Evolutionary conservation across 2,888 invertebrate genomes (phyloP).

Genomic region (Ectemnius cavifrons): DNA sequence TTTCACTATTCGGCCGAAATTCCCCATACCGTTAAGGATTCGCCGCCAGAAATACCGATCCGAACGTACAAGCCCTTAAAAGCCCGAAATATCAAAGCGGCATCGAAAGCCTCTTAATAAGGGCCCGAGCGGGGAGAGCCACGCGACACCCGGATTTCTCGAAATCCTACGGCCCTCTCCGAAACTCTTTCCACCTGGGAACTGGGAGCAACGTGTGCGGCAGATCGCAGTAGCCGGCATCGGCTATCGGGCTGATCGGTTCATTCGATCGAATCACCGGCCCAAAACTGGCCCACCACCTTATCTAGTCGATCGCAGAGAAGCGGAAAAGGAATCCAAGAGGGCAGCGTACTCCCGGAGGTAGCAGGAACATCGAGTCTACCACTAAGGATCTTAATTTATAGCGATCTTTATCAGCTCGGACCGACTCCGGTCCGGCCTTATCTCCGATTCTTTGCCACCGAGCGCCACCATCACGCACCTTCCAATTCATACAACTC

Average conservation of each 20-base stretch:
- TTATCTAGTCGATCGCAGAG: constrained; percentile 44
- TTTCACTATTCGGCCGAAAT: neutral
- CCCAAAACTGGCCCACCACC: constrained; percentile 25
- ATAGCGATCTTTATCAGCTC: constrained; percentile 53
- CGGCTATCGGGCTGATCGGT: constrained; percentile 34
- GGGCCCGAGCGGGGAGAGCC: constrained; percentile 12
- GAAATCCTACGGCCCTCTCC: too few relatives aligned
- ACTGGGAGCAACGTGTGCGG: neutral
- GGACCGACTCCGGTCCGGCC: constrained; percentile 32
- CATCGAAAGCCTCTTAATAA: neutral
- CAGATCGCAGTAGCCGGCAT: neutral
- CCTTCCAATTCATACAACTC: neutral
- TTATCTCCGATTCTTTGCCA: constrained; percentile 48
- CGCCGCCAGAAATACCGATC: too few relatives aligned
- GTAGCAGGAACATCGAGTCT: constrained; percentile 31
- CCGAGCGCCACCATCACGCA: constrained; percentile 22
- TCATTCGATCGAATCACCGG: constrained; percentile 47
- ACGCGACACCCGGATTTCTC: constrained; percentile 17
- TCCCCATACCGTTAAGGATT: too few relatives aligned
- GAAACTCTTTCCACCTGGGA: too few relatives aligned
- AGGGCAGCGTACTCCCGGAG: constrained; percentile 26
- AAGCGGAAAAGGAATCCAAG: constrained; percentile 35
- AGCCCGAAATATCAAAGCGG: too few relatives aligned
- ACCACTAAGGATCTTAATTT: constrained; percentile 56
- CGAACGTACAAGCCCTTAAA: too few relatives aligned